Conservation (phyloP, 2,888 invertebrate genomes). For the Synanthedon vespiformis region DNA sequence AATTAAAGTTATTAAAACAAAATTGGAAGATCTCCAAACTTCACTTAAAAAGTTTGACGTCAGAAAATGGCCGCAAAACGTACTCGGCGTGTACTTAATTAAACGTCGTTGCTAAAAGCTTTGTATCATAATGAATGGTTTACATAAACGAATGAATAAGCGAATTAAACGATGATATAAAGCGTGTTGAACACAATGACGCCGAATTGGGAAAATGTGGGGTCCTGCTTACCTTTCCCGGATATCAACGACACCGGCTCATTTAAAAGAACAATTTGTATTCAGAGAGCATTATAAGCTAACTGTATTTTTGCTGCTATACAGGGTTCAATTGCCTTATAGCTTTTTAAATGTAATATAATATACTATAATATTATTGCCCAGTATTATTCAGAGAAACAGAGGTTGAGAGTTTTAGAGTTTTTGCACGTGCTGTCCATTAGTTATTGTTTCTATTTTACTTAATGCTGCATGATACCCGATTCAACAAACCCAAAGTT, state of each 20-base stretch:
- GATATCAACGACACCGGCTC: constrained; percentile 20
- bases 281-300: constrained; percentile 6
- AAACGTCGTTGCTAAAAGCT: not conserved
- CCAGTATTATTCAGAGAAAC: too few species aligned
- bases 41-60: not conserved
- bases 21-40: constrained; percentile 4
- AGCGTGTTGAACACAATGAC: constrained; percentile 1
- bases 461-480: too few species aligned
- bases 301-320: constrained; percentile 6
- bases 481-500: too few species aligned
- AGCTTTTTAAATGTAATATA: too few species aligned
- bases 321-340: not conserved
- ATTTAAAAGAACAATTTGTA: constrained; percentile 12
- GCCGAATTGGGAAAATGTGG: constrained; percentile 1
- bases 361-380: too few species aligned
- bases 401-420: too few species aligned
- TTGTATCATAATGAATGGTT: not conserved
- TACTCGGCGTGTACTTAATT: not conserved
- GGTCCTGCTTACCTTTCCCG: constrained; percentile 16
- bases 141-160: too few species aligned
- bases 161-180: not conserved
- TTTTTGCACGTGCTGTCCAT: too few species aligned
- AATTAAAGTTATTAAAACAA: not conserved
- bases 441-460: too few species aligned
- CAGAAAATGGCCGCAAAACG: not conserved